These are phyloP conservation scores for Phlogophora meticulosa DNA, from an alignment of 2,888 invertebrate species.

Conservation along the genomic window DNA sequence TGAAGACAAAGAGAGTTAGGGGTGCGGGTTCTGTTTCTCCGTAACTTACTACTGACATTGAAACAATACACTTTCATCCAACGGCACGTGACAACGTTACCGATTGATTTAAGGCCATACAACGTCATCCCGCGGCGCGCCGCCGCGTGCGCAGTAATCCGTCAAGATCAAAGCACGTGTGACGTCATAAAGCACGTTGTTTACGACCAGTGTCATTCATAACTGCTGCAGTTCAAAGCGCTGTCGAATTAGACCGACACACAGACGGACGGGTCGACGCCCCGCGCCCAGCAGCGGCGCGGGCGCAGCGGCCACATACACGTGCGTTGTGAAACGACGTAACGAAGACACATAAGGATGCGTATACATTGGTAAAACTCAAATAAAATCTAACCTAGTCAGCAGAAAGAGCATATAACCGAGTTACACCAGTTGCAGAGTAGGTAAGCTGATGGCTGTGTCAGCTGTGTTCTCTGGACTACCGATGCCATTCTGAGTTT, in stretches of 20 bases:
- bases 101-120: conserved; percentile 30
- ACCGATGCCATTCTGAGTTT: no score
- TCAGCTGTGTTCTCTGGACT: no score
- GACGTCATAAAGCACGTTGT: conserved; percentile 54
- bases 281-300: background rate
- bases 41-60: background rate
- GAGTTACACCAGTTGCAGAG: no score
- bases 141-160: conserved; percentile 30
- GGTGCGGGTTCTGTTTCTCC: background rate
- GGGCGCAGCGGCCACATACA: background rate
- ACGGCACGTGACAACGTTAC: conserved; percentile 10
- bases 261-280: conserved; percentile 28
- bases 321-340: background rate
- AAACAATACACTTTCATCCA: background rate
- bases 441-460: no score
- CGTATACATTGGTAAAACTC: background rate
- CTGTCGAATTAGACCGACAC: conserved; percentile 39
- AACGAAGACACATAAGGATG: background rate
- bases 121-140: background rate
- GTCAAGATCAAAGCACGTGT: conserved; percentile 60
- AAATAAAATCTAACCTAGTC: background rate
- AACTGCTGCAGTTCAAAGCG: conserved; percentile 54
- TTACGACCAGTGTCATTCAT: conserved; percentile 54
- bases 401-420: no score
- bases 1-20: background rate